A percentile compares a stretch with the other conserved stretches of the same genome.
These are phyloP conservation scores for Diarsia dahlii DNA, from an alignment of 2,888 invertebrate species.

Conservation along the genomic window DNA sequence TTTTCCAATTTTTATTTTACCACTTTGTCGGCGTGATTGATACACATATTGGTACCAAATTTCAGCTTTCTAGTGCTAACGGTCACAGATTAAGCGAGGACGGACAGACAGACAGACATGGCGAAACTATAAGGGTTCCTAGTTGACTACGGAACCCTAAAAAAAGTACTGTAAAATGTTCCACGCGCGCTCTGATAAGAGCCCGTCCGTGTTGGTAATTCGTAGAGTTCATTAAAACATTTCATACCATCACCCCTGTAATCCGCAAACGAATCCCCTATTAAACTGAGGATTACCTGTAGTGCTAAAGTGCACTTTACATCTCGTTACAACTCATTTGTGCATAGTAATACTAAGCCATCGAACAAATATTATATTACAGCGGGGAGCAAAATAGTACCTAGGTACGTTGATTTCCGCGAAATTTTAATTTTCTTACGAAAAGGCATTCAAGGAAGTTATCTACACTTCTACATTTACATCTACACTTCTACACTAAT, in stretches of 20 bases:
- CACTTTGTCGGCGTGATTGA: too few relatives aligned
- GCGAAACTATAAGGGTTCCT: too few relatives aligned
- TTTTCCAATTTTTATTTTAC: too few relatives aligned
- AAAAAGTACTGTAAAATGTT: background rate
- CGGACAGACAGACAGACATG: too few relatives aligned
- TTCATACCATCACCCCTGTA: background rate
- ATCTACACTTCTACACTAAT: too few relatives aligned
- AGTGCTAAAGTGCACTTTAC: background rate
- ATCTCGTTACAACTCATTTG: background rate
- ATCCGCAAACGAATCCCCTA: background rate
- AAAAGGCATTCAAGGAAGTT: too few relatives aligned
- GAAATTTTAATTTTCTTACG: too few relatives aligned
- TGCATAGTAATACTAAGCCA: background rate
- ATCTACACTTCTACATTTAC: too few relatives aligned
- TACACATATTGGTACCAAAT: too few relatives aligned
- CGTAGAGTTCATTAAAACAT: background rate
- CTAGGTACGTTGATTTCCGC: conserved; percentile 5
- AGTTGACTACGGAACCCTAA: too few relatives aligned
- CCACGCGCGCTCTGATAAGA: background rate
- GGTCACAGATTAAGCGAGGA: too few relatives aligned
- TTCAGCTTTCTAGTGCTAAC: too few relatives aligned
- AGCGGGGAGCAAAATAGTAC: background rate
- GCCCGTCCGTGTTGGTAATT: background rate
- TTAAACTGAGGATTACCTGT: background rate
- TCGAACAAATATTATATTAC: background rate